Evolutionary conservation across 1,140 invertebrate species (phyloP).

Genomic region (Zaprionus ghesquierei): DNA sequence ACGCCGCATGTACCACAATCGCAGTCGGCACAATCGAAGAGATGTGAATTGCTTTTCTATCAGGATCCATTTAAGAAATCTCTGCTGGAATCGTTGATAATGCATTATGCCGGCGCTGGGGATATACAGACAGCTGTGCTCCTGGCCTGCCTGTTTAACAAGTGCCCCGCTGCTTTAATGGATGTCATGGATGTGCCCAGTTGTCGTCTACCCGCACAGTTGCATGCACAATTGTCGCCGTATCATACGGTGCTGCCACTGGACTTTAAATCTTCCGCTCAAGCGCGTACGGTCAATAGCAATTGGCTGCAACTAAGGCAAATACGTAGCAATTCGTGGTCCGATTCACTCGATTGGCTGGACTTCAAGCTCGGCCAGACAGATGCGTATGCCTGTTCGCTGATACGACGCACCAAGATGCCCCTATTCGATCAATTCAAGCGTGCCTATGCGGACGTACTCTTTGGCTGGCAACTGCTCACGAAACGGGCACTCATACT

Average conservation of each 20-base stretch:
- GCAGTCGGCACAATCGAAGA: conserved; percentile 45
- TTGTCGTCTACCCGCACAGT: conserved; percentile 60
- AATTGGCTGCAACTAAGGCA: conserved; percentile 84
- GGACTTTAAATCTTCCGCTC: conserved; percentile 80
- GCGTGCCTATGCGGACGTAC: conserved; percentile 92
- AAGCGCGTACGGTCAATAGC: conserved; percentile 12
- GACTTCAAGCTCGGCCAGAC: conserved; percentile 59
- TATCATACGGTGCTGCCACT: conserved; percentile 96
- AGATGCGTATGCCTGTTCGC: conserved; percentile 58
- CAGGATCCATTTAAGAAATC: conserved; percentile 93
- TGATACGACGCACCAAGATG: conserved; percentile 83
- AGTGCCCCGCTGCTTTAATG: conserved; percentile 57
- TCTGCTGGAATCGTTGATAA: conserved; percentile 92
- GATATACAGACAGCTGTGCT: conserved; percentile 97
- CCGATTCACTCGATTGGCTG: conserved; percentile 89
- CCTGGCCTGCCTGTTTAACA: conserved; percentile 93
- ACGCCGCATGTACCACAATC: conserved; percentile 83
- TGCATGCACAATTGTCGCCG: conserved; percentile 89
- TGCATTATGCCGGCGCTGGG: conserved; percentile 89
- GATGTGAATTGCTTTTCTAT: conserved; percentile 67
- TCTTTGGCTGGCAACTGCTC: conserved; percentile 91
- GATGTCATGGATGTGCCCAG: conserved; percentile 32
- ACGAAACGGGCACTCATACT: conserved; percentile 92
- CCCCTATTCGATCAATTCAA: conserved; percentile 94
- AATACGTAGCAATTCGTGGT: conserved; percentile 94